Evolutionary conservation across 37 sponge, comb jelly and placozoan genomes (phyloP).

Genomic region (Agelas oroides): DNA sequence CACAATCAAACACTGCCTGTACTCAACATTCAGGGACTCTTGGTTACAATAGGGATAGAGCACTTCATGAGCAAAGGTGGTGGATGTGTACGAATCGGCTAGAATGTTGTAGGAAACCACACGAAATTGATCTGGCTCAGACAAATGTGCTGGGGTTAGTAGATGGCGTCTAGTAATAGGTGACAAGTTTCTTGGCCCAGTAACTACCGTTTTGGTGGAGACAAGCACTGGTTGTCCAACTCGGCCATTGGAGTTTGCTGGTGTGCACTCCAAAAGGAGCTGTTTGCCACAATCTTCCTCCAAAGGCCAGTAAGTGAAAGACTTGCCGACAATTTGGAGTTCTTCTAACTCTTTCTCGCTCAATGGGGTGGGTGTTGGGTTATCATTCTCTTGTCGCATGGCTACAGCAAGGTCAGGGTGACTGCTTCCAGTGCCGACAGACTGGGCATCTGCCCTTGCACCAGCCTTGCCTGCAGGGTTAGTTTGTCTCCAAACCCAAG

Average conservation of each 20-base stretch:
- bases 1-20: slow-evolving; percentile 75
- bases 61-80: slow-evolving; percentile 13
- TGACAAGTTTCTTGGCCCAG: background rate
- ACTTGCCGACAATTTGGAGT: background rate
- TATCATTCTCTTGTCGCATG: background rate
- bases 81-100: slow-evolving; percentile 65
- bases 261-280: slow-evolving; percentile 71
- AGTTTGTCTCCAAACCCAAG: slow-evolving; percentile 65
- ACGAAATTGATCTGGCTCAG: slow-evolving; percentile 49
- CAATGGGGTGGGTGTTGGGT: background rate
- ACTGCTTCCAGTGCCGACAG: background rate
- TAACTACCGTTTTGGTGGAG: slow-evolving; percentile 8
- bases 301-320: slow-evolving; percentile 66
- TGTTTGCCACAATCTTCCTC: slow-evolving; percentile 49
- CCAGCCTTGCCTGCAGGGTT: background rate
- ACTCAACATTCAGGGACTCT: slow-evolving; percentile 63
- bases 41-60: slow-evolving; percentile 85
- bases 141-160: slow-evolving; percentile 36
- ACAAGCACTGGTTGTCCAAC: slow-evolving; percentile 13
- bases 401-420: background rate
- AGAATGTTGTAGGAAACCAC: slow-evolving; percentile 89
- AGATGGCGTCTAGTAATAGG: slow-evolving; percentile 54
- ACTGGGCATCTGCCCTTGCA: too few species aligned
- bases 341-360: background rate
- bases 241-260: slow-evolving; percentile 33